A percentile compares a stretch with the other conserved stretches of the same genome.
Evolutionary conservation across 2,797 vertebrate genomes (phyloP).

Genomic region (Glyptemys insculpta): DNA sequence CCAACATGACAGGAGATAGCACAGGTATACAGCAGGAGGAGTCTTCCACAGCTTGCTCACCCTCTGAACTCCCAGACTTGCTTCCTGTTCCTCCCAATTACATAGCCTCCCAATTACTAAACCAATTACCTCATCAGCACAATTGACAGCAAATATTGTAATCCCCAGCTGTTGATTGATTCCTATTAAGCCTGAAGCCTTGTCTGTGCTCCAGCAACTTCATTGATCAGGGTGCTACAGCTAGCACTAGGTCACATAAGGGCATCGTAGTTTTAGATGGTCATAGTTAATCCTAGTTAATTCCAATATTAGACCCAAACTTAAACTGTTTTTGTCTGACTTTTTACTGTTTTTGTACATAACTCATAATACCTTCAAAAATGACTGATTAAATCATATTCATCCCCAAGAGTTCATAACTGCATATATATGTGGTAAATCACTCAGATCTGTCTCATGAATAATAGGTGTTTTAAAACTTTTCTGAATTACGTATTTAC

Average conservation of each 20-base stretch:
- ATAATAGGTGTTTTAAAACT: not conserved
- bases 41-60: not conserved
- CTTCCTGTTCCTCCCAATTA: not conserved
- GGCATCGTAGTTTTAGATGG: not conserved
- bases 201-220: not conserved
- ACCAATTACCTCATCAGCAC: not conserved
- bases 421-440: constrained; percentile 7
- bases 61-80: not conserved
- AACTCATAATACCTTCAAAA: not conserved
- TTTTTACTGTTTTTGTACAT: not conserved
- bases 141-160: not conserved
- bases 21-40: too few species aligned
- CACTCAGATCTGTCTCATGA: constrained; percentile 2
- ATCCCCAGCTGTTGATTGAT: not conserved
- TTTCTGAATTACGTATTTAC: not conserved
- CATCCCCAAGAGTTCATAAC: constrained; percentile 32
- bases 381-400: not conserved
- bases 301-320: not conserved
- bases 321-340: not conserved
- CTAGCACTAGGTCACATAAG: not conserved
- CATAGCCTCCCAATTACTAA: too few species aligned
- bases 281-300: not conserved
- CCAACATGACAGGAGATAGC: not conserved
- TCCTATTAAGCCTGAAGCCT: not conserved
- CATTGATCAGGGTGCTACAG: not conserved